phyloP scores from a whole-genome alignment of 2,888 invertebrate genomes.

The Ligdia adustata region DNA sequence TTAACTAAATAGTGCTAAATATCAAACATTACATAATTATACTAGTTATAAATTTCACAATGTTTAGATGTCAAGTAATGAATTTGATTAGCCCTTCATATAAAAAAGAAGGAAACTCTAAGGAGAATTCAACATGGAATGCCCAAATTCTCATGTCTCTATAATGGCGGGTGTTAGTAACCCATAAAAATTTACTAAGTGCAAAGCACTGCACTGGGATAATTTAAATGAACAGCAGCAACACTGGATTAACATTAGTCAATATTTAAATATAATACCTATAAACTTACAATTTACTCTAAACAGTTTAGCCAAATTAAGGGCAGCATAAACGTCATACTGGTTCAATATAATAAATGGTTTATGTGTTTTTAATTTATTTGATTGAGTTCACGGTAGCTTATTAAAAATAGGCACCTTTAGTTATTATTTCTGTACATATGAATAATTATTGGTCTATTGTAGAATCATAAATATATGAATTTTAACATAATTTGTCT shows the following conservation, averaged over 20 bases:
- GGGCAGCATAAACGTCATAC: slow-evolving; percentile 19
- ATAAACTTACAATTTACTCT: slow-evolving; percentile 41
- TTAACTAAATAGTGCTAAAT: slow-evolving; percentile 47
- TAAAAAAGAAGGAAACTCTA: slow-evolving; percentile 49
- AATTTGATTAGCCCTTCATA: slow-evolving; percentile 51
- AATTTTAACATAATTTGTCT: background rate
- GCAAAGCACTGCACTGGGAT: slow-evolving; percentile 62
- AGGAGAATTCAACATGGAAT: slow-evolving; percentile 68
- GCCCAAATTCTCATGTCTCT: slow-evolving; percentile 56
- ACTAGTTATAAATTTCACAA: slow-evolving; percentile 57
- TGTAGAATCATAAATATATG: background rate
- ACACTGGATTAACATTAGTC: slow-evolving; percentile 52
- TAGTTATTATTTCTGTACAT: background rate
- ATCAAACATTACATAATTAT: slow-evolving; percentile 61
- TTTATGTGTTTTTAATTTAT: too few species aligned
- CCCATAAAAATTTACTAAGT: slow-evolving; percentile 55
- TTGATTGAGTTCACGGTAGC: background rate
- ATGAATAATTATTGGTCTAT: background rate
- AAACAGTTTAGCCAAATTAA: slow-evolving; percentile 34
- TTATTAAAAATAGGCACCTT: slow-evolving; percentile 11
- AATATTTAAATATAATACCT: slow-evolving; percentile 43
- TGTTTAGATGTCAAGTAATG: slow-evolving; percentile 48
- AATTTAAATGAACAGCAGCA: slow-evolving; percentile 46
- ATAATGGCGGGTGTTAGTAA: slow-evolving; percentile 38
- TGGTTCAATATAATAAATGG: background rate